Evolutionary conservation across 2,113 vertebrate species (phyloP), one percentile per base, ranked within the genome.

Genomic region (Sinocyclocheilus anshuiensis): DNA sequence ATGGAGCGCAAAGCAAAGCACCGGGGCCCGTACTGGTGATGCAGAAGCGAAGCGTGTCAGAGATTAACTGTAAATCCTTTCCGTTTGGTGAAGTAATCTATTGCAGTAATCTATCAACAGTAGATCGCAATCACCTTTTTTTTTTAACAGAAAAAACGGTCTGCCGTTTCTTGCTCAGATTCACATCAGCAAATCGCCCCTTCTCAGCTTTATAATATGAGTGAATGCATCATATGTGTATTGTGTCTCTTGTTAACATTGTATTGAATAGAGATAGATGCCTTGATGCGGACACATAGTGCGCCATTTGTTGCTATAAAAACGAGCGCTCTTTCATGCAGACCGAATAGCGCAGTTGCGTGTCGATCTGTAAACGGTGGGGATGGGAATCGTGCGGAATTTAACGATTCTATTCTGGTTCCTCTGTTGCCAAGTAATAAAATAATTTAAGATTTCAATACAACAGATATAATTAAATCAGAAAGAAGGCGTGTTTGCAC

Each of bases 1-100:
- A 69, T 88, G 33, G 84, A 80, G 74, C 29, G 82, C 81, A 42
- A 63, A 80, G 81, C 81, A 39, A 61, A 81, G 84, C 55, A 74
- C 65, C 45, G 55, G 55, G 82, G 53, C 18, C 50, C 15, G 86
- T 45, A 9, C 36, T 39, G 39, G 65, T 82, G 77, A 84, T 91
- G 85, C 78, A 50, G 59, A 84, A 76, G 82, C 72, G 57, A 4
- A 81, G 57, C 81, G 78, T 81, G 22, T 79, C 81, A 87, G 72
- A 87, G 80, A 87, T 88, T 83, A 79, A 75, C 69, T 81, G 7
- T 36, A 80, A 88, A 83, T 85, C 69, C 20, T 50, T 20, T 57
- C 67, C 11, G 4, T 78, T 77, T 42, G 3, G 10, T 12, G 1
- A 42, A 55, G 33, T 26, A 79, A 63, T 83, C 61, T 33, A 16